A percentile compares a stretch with the other conserved stretches of the same genome.
Evolutionary conservation across 2,797 vertebrate species (phyloP).

Genomic region (Lagorchestes hirsutus): DNA sequence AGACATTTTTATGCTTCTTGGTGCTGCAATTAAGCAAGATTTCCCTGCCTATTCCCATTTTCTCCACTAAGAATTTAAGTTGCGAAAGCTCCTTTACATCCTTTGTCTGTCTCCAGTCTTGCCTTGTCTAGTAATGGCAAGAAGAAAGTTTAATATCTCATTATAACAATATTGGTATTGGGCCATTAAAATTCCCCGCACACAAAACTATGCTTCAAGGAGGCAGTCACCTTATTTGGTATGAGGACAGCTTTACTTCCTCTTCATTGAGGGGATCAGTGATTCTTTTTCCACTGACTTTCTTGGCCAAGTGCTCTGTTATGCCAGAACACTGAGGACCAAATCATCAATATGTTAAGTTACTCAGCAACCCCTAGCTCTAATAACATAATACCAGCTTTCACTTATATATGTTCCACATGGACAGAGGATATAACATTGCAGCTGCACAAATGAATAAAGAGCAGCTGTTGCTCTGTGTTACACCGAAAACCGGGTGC

Average conservation of each 20-base stretch:
- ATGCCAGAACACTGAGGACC: neutral
- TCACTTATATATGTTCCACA: constrained; percentile 61
- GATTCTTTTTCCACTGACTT: constrained; percentile 43
- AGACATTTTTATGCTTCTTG: constrained; percentile 43
- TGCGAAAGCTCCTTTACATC: neutral
- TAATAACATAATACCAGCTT: constrained; percentile 63
- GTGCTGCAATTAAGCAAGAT: constrained; percentile 21
- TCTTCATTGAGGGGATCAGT: constrained; percentile 1
- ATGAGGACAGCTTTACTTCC: neutral
- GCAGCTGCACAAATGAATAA: constrained; percentile 49
- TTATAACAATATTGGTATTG: constrained; percentile 15
- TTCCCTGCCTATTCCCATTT: constrained; percentile 44
- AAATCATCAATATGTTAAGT: constrained; percentile 42
- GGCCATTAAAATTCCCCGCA: constrained; percentile 32
- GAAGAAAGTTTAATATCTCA: constrained; percentile 60
- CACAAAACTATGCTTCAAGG: constrained; percentile 32
- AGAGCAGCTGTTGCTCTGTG: neutral
- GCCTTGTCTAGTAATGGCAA: constrained; percentile 53
- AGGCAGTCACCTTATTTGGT: constrained; percentile 50
- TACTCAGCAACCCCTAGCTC: constrained; percentile 72
- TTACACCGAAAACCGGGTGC: neutral
- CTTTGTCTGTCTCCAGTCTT: constrained; percentile 56
- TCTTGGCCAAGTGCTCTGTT: constrained; percentile 54
- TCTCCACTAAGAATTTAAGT: constrained; percentile 17
- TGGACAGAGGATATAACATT: constrained; percentile 30